A percentile compares a stretch with the other conserved stretches of the same genome.
phyloP scores from a whole-genome alignment of 30 jellyfish, hydroid and myxozoan genomes.

The Rhopilema esculentum region DNA sequence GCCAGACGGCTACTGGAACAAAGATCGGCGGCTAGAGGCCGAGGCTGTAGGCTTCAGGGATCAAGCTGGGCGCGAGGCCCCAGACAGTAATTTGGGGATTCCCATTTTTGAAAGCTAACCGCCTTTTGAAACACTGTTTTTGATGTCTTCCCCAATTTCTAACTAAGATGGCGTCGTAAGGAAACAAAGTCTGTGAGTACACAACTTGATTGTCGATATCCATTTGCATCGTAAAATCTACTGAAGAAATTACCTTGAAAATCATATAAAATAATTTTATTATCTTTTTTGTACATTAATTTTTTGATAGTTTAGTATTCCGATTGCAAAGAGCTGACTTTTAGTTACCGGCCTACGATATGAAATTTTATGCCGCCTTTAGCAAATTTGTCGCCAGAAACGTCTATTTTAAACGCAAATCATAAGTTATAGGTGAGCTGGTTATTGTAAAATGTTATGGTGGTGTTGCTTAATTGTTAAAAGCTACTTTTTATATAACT shows the following conservation, averaged over 20 bases:
- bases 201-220: conserved; percentile 1
- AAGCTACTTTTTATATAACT: too few species aligned
- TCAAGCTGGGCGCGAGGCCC: conserved; percentile 2
- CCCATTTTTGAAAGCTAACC: conserved; percentile 30
- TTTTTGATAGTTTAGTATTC: not conserved
- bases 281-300: not conserved
- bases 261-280: not conserved
- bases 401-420: not conserved
- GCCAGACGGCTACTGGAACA: not conserved
- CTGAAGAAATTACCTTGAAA: not conserved
- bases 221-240: conserved; percentile 12
- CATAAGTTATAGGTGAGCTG: not conserved
- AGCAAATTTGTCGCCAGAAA: not conserved
- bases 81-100: conserved; percentile 31
- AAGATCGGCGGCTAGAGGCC: not conserved
- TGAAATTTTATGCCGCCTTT: not conserved
- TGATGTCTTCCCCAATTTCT: conserved; percentile 62
- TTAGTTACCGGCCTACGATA: not conserved
- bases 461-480: not conserved
- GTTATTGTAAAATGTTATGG: too few species aligned
- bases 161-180: conserved; percentile 59
- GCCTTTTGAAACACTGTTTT: conserved; percentile 53
- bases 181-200: conserved; percentile 15
- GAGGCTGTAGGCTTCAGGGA: not conserved
- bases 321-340: not conserved